Conservation (phyloP, 2,888 invertebrate genomes). For the Thereva nobilitata region DNA sequence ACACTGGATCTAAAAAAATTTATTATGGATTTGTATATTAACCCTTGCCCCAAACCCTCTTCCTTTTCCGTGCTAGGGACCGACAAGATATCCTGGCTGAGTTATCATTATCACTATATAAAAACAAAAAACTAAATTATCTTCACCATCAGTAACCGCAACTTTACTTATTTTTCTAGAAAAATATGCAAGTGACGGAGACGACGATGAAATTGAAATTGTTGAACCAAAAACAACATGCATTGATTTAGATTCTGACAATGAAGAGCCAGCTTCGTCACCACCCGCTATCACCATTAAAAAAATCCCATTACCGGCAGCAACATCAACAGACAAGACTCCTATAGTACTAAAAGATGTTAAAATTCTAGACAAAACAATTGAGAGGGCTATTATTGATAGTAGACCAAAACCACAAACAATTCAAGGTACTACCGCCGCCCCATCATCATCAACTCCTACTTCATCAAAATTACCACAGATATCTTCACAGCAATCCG, state of each 20-base stretch:
- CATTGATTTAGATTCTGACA: constrained; percentile 56
- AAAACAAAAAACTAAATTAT: no score
- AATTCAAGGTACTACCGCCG: neutral
- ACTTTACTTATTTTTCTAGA: constrained; percentile 46
- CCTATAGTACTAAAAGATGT: neutral
- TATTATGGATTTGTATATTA: no score
- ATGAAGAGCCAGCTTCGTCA: constrained; percentile 49
- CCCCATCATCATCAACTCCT: constrained; percentile 31
- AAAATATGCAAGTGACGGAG: constrained; percentile 56
- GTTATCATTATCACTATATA: no score
- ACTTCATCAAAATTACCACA: no score
- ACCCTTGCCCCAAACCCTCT: no score
- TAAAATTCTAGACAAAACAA: no score
- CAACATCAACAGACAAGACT: constrained; percentile 11
- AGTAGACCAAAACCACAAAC: no score
- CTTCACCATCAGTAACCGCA: neutral
- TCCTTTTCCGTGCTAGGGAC: no score
- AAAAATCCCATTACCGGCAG: neutral
- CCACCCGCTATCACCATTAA: neutral
- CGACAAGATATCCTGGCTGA: no score
- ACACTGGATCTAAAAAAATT: no score
- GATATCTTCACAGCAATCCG: constrained; percentile 11
- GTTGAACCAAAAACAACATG: constrained; percentile 57
- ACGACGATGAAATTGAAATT: constrained; percentile 58
- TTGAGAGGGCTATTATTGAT: no score